Conservation (phyloP, 2,797 vertebrate species). For the Peromyscus attwateri region DNA sequence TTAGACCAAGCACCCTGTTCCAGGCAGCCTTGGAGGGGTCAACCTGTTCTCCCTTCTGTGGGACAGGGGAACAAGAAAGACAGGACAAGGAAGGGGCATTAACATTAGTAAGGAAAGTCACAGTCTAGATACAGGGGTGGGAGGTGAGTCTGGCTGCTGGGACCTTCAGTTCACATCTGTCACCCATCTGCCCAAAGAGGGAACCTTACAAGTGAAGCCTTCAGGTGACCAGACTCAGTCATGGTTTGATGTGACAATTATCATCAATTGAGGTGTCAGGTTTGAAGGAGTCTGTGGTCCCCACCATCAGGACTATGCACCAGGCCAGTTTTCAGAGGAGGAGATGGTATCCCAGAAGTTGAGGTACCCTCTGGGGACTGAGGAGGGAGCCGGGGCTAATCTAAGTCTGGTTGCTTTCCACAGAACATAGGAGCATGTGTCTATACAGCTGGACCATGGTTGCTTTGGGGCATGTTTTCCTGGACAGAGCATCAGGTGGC, state of each 20-base stretch:
- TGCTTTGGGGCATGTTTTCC: background rate
- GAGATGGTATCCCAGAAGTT: background rate
- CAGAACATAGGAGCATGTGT: background rate
- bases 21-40: background rate
- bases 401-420: background rate
- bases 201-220: background rate
- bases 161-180: background rate
- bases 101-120: background rate
- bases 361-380: background rate
- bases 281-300: background rate
- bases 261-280: rapidly evolving
- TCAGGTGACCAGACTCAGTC: background rate
- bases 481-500: background rate
- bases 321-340: background rate
- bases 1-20: background rate
- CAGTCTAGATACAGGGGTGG: background rate
- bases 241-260: background rate
- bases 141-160: background rate
- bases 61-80: background rate
- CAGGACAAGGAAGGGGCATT: too few species aligned
- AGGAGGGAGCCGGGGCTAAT: background rate
- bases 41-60: background rate
- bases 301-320: background rate
- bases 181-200: background rate
- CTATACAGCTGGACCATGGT: background rate